These are phyloP conservation scores for Noctua pronuba DNA, from an alignment of 2,888 invertebrate genomes.

Conservation along the genomic window DNA sequence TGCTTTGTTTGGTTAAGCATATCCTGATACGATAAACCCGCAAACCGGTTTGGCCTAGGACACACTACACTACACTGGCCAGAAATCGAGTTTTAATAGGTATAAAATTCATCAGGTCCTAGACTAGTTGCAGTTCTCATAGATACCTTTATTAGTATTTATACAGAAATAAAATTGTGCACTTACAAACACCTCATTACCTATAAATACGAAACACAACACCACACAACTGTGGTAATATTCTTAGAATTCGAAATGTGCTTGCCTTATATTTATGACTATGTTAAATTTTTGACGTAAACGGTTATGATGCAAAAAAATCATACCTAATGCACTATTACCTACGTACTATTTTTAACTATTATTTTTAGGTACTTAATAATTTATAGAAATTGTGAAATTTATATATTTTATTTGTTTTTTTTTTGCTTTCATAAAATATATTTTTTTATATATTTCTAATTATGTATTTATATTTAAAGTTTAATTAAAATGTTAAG, in stretches of 20 bases:
- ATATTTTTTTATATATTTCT: no score
- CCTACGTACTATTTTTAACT: slow-evolving; percentile 39
- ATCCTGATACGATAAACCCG: background rate
- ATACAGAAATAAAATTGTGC: slow-evolving; percentile 57
- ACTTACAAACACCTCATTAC: slow-evolving; percentile 68
- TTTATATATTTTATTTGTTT: no score
- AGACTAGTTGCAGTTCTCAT: slow-evolving; percentile 1
- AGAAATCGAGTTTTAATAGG: background rate
- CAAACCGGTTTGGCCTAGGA: background rate
- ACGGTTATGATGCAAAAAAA: slow-evolving; percentile 58
- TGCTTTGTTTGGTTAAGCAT: background rate
- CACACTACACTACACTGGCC: background rate
- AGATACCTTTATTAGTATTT: slow-evolving; percentile 19
- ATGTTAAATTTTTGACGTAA: slow-evolving; percentile 66
- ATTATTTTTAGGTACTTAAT: slow-evolving; percentile 45
- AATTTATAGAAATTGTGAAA: slow-evolving; percentile 8
- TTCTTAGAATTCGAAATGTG: slow-evolving; percentile 84
- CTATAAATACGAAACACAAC: slow-evolving; percentile 81
- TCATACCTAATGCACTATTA: slow-evolving; percentile 56
- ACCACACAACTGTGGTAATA: slow-evolving; percentile 82
- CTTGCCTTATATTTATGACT: slow-evolving; percentile 76
- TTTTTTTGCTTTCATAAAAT: no score
- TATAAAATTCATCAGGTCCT: background rate
- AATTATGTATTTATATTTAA: no score
- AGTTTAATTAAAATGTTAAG: no score